A percentile compares a stretch with the other conserved stretches of the same genome.
Evolutionary conservation across 2,888 invertebrate genomes (phyloP).

Genomic region (Hypercompe scribonia): DNA sequence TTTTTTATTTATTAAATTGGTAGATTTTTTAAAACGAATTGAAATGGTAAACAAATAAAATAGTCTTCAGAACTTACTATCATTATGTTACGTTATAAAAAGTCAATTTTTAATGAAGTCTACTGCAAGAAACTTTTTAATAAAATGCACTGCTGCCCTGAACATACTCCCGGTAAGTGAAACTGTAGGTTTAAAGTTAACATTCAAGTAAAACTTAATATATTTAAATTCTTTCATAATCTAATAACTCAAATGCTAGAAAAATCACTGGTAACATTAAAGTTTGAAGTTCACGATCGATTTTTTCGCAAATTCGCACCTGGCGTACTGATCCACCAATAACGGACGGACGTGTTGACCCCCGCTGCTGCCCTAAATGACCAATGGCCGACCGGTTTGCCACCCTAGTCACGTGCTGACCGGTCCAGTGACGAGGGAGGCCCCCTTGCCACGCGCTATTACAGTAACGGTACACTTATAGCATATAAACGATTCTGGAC

Average conservation of each 20-base stretch:
- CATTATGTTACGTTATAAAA: too few relatives aligned
- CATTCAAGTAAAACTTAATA: not conserved
- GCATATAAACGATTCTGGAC: conserved; percentile 77
- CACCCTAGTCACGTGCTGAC: conserved; percentile 70
- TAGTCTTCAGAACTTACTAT: too few relatives aligned
- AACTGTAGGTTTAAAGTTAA: not conserved
- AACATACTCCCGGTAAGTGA: too few relatives aligned
- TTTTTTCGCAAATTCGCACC: conserved; percentile 65
- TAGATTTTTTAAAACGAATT: too few relatives aligned
- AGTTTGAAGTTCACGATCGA: not conserved
- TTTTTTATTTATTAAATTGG: not conserved
- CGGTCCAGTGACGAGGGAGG: conserved; percentile 58
- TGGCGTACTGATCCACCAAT: conserved; percentile 71
- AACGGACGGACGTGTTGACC: conserved; percentile 34
- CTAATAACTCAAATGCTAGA: not conserved
- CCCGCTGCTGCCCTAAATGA: conserved; percentile 62
- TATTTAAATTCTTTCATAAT: not conserved
- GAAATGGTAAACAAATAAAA: too few relatives aligned
- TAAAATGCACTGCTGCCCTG: too few relatives aligned
- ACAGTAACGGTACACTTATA: conserved; percentile 60
- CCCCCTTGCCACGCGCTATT: conserved; percentile 59
- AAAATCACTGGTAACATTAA: not conserved
- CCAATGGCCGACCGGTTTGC: conserved; percentile 81
- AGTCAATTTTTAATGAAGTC: too few relatives aligned
- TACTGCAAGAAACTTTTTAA: too few relatives aligned